These are phyloP conservation scores for Psilanteris sp. DNA, from an alignment of 1,140 invertebrate species.

Conservation along the genomic window DNA sequence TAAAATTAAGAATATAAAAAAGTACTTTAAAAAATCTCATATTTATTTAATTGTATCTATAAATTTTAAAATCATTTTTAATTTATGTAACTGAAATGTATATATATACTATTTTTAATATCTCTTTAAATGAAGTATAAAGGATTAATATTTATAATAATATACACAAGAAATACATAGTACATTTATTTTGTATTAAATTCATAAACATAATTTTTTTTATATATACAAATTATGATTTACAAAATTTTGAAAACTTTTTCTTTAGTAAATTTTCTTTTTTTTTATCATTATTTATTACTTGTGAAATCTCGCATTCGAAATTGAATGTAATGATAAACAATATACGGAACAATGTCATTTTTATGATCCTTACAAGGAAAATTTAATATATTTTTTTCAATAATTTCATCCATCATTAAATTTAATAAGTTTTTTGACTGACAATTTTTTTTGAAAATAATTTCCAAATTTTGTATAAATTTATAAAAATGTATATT, in stretches of 20 bases:
- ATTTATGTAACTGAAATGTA: no score
- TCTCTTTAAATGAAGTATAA: no score
- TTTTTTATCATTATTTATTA: neutral
- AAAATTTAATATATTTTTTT: neutral
- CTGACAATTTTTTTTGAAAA: neutral
- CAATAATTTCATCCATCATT: neutral
- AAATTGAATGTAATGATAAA: neutral
- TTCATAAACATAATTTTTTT: no score
- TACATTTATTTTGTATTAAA: no score
- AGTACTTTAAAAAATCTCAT: no score
- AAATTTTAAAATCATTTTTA: no score
- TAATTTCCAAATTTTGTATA: neutral
- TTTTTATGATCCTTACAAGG: neutral
- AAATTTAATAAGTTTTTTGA: neutral
- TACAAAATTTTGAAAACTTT: neutral
- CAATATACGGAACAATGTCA: neutral
- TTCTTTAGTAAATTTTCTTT: neutral
- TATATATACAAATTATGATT: no score
- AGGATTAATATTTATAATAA: no score
- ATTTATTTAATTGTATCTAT: no score
- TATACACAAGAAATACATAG: no score
- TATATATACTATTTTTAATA: no score
- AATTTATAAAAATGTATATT: neutral
- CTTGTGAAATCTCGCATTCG: neutral
- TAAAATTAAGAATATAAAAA: no score